Conservation (phyloP, 2,888 invertebrate species). For the Altica lythri region DNA sequence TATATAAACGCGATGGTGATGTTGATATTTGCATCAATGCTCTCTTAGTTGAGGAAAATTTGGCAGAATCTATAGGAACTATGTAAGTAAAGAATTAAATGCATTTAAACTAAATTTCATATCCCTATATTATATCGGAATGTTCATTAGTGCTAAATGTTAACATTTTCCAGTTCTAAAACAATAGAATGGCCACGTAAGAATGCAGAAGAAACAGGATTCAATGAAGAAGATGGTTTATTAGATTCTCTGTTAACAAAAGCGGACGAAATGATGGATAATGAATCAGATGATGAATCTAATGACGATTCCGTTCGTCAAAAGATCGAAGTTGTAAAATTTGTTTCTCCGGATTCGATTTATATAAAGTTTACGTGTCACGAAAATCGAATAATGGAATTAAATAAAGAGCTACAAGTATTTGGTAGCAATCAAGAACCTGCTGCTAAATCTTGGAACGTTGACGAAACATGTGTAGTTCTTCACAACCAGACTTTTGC, state of each 20-base stretch:
- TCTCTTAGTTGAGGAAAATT: constrained; percentile 58
- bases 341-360: constrained; percentile 48
- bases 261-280: constrained; percentile 36
- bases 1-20: constrained; percentile 53
- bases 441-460: constrained; percentile 36
- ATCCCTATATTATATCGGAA: not conserved
- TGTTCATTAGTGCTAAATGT: no score
- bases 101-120: not conserved
- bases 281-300: constrained; percentile 40
- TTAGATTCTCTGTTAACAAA: constrained; percentile 38
- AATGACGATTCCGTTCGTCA: constrained; percentile 29
- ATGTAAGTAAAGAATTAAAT: constrained; percentile 52
- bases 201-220: constrained; percentile 33
- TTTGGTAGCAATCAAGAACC: constrained; percentile 38
- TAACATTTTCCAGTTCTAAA: constrained; percentile 44
- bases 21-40: constrained; percentile 61
- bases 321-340: constrained; percentile 45
- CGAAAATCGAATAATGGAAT: constrained; percentile 33
- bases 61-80: constrained; percentile 60
- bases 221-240: constrained; percentile 37
- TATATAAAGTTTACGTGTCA: constrained; percentile 55
- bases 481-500: constrained; percentile 61
- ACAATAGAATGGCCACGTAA: constrained; percentile 57
- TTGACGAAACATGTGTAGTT: constrained; percentile 56
- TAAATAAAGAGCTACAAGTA: constrained; percentile 44